phyloP scores from a whole-genome alignment of 2,888 invertebrate species.

The Callyntrura sp. region DNA sequence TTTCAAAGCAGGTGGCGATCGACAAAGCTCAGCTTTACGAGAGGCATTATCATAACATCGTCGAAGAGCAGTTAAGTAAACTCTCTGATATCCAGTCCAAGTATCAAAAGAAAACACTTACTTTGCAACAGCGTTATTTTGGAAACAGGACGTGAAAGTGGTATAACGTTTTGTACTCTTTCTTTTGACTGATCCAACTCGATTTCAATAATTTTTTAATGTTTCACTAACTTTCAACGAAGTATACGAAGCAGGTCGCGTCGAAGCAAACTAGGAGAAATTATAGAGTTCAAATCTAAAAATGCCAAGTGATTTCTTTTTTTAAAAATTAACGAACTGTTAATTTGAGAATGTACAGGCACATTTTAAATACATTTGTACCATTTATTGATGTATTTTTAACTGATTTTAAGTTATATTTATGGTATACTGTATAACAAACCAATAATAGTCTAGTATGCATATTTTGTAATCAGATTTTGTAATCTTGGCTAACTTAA shows the following conservation, averaged over 20 bases:
- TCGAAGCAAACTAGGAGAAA: no score
- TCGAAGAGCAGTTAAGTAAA: constrained; percentile 57
- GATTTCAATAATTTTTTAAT: not conserved
- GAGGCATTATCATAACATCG: constrained; percentile 20
- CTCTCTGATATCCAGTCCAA: constrained; percentile 43
- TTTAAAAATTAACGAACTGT: no score
- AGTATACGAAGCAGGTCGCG: no score
- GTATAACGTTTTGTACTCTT: not conserved
- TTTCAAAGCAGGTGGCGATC: constrained; percentile 37
- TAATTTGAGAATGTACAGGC: no score
- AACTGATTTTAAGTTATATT: no score
- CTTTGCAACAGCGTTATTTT: constrained; percentile 51
- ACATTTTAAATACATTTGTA: no score
- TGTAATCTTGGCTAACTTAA: not conserved
- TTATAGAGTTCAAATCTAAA: no score
- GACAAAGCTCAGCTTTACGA: constrained; percentile 58
- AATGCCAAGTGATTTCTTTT: no score
- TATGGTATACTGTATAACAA: no score
- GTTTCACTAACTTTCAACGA: not conserved
- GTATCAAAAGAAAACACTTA: constrained; percentile 42
- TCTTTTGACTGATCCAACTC: not conserved
- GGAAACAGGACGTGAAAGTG: not conserved
- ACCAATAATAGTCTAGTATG: no score
- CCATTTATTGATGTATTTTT: no score
- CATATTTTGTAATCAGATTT: no score